These are phyloP conservation scores for Drosophila simulans DNA, from an alignment of 1,140 invertebrate genomes.

Conservation along the genomic window DNA sequence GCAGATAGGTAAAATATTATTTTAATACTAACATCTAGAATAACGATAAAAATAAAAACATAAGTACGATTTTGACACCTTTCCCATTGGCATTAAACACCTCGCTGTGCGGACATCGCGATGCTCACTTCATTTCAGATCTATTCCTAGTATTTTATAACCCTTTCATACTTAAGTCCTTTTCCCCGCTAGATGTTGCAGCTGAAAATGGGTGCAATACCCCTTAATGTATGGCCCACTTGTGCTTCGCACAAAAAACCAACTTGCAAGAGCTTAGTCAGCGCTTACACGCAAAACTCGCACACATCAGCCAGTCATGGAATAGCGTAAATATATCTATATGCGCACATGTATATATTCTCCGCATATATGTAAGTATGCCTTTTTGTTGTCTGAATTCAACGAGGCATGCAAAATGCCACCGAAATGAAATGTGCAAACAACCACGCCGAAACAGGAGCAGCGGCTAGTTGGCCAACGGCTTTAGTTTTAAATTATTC, in stretches of 20 bases:
- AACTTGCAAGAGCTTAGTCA: slow-evolving; percentile 47
- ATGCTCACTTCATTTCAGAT: neutral
- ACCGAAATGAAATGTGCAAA: slow-evolving; percentile 67
- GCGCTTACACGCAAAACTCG: slow-evolving; percentile 52
- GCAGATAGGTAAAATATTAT: neutral
- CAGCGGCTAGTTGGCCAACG: slow-evolving; percentile 7
- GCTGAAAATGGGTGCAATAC: slow-evolving; percentile 7
- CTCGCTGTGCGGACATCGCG: slow-evolving; percentile 2
- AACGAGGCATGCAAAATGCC: slow-evolving; percentile 72
- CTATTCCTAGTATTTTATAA: slow-evolving; percentile 13
- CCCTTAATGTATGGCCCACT: neutral
- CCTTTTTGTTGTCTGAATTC: slow-evolving; percentile 35
- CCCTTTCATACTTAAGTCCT: slow-evolving; percentile 25
- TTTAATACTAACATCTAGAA: neutral
- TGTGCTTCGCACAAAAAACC: slow-evolving; percentile 10
- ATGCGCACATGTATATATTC: slow-evolving; percentile 8
- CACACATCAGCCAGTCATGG: slow-evolving; percentile 23
- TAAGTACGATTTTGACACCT: neutral
- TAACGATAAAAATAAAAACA: neutral
- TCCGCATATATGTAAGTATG: neutral
- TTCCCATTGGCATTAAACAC: neutral
- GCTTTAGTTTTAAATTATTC: slow-evolving; percentile 39
- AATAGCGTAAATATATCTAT: slow-evolving; percentile 3
- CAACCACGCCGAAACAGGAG: slow-evolving; percentile 26
- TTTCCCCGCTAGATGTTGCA: slow-evolving; percentile 17